Conservation (phyloP, 2,888 invertebrate genomes). For the Serripes groenlandicus region DNA sequence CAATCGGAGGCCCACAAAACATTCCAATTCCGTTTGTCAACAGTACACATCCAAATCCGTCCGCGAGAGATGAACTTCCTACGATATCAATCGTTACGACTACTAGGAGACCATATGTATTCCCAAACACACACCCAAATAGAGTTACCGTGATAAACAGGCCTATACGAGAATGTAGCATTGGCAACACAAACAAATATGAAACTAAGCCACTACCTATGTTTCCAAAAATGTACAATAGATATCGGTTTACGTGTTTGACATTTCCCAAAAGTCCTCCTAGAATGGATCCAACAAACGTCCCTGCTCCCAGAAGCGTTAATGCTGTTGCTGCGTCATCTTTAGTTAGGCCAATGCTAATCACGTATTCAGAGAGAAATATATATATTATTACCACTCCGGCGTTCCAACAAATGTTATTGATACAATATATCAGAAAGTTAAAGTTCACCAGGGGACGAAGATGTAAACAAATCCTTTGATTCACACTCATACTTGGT, state of each 20-base stretch:
- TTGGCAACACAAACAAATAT: too few relatives aligned
- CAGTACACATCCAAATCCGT: too few relatives aligned
- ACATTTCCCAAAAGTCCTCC: constrained; percentile 79
- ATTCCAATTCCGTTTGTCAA: too few relatives aligned
- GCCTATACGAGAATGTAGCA: too few relatives aligned
- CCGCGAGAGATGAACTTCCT: too few relatives aligned
- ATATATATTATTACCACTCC: constrained; percentile 69
- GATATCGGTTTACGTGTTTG: constrained; percentile 64
- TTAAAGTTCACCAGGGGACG: constrained; percentile 48
- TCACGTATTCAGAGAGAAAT: constrained; percentile 75
- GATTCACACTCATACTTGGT: too few relatives aligned
- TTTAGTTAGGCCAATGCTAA: constrained; percentile 67
- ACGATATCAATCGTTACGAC: too few relatives aligned
- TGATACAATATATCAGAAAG: constrained; percentile 77
- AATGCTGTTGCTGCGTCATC: constrained; percentile 70
- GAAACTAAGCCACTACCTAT: constrained; percentile 73
- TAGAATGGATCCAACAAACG: constrained; percentile 76
- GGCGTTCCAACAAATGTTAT: constrained; percentile 81
- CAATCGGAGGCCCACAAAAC: too few relatives aligned
- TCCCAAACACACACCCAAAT: too few relatives aligned
- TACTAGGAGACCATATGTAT: too few relatives aligned
- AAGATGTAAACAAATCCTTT: too few relatives aligned
- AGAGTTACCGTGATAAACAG: too few relatives aligned
- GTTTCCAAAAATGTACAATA: constrained; percentile 72
- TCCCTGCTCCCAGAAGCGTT: constrained; percentile 70